phyloP scores from a whole-genome alignment of 2,113 vertebrate species.

The Gobius niger region DNA sequence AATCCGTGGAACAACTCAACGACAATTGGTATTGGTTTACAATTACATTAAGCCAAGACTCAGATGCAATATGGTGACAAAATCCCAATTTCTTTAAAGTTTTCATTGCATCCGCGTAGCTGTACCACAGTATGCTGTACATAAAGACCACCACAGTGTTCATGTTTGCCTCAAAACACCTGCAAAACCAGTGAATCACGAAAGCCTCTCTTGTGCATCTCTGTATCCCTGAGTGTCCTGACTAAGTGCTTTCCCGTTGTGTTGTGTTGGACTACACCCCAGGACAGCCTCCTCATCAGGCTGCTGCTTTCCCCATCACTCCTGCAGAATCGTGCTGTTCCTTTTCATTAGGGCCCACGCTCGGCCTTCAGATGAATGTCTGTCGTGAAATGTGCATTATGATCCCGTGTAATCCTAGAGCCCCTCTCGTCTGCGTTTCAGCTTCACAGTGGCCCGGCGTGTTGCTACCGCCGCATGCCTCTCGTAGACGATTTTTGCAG shows the following conservation, averaged over 20 bases:
- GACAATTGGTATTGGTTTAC: too few relatives aligned
- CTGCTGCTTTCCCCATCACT: conserved; percentile 35
- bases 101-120: too few relatives aligned
- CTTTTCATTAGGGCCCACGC: conserved; percentile 59
- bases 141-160: neutral
- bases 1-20: too few relatives aligned
- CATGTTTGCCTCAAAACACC: conserved; percentile 28
- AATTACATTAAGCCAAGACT: too few relatives aligned
- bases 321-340: conserved; percentile 39
- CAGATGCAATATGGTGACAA: too few relatives aligned
- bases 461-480: conserved; percentile 31
- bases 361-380: conserved; percentile 38
- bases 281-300: conserved; percentile 41
- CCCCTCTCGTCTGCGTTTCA: conserved; percentile 32
- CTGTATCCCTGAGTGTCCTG: conserved; percentile 36
- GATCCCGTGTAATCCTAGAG: conserved; percentile 61
- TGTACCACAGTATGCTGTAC: neutral
- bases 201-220: conserved; percentile 27
- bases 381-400: conserved; percentile 54
- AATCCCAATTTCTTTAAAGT: too few relatives aligned
- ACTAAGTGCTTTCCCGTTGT: conserved; percentile 54
- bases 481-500: conserved; percentile 64
- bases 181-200: conserved; percentile 54
- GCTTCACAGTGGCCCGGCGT: conserved; percentile 23
- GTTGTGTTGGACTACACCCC: conserved; percentile 31